Conservation (phyloP, 2,888 invertebrate species). For the Tetragnatha montana region DNA sequence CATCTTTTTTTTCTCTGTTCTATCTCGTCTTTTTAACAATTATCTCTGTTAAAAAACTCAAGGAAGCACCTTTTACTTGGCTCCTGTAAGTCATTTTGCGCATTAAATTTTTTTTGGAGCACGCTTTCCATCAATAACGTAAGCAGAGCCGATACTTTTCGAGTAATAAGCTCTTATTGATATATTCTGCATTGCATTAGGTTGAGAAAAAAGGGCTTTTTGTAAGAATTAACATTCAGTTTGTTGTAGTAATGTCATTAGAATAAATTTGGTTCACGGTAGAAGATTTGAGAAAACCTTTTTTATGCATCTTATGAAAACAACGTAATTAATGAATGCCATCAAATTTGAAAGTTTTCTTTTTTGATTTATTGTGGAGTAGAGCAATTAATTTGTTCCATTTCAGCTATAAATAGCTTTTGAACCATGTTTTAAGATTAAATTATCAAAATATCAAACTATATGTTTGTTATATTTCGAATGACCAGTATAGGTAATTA, state of each 20-base stretch:
- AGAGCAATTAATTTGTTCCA: no score
- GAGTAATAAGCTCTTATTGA: slow-evolving; percentile 9
- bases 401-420: no score
- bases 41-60: neutral
- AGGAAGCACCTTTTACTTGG: neutral
- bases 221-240: neutral
- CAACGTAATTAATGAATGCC: no score
- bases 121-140: slow-evolving; percentile 7
- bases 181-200: neutral
- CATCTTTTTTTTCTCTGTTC: neutral
- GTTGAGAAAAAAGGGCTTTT: neutral
- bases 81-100: slow-evolving; percentile 22
- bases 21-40: slow-evolving; percentile 22
- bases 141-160: slow-evolving; percentile 2
- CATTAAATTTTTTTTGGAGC: neutral
- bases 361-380: no score
- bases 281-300: no score
- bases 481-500: no score
- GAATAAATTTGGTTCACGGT: neutral
- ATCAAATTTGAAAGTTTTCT: no score
- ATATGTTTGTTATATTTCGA: no score
- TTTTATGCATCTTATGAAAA: no score
- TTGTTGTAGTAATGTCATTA: neutral
- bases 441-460: no score
- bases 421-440: no score